Base-by-base conservation (phyloP, 1,140 invertebrate genomes). In the Hypsibius dujardini region DNA sequence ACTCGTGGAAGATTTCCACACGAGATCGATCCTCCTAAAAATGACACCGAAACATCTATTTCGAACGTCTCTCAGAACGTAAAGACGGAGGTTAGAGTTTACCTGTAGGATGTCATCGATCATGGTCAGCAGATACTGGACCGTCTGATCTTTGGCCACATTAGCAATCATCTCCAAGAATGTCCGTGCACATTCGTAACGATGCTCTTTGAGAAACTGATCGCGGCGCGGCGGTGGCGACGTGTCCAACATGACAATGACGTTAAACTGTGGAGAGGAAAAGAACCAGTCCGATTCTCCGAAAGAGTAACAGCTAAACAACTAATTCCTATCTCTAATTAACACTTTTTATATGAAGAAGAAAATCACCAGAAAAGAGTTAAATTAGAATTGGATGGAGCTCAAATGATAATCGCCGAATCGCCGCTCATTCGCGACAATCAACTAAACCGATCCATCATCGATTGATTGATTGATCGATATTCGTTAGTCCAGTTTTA, bases 41-140 rank as follows among this genome's bases (percentile, higher is more conserved):
- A n/a, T 12, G 12, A 70, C 80, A 78, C 72, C 73, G 15, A 70
- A 47, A 1, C 67, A 28, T 28, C 28, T 28, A 28, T 28, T 28
- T 28, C 28, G 28, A 28, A 28, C 28, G 28, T 28, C 28, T 28
- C 28, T 28, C 28, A 28, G 28, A 28, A 28, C 28, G 28, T 28
- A 28, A 28, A 28, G 28, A 28, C 28, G 72, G 50, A 45, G 72
- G 15, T 28, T 56, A 67, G 46, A 56, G 46, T 74, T 74, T 81
- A 90, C 89, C 83, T 92, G 89, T n/a, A 99, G 81, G 82, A 98
- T 87, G 79, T 99, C 95, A 82, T 99, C 96, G 77, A 98, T 88
- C 81, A 98, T 85, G 28, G 93, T 94, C n/a, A 99, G 84, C 74
- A 98, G 89, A 80, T 99, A 99, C 79, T 98, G 94, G 76, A 98